A percentile compares a stretch with the other conserved stretches of the same genome.
These are phyloP conservation scores for Tetranychus truncatus DNA, from an alignment of 2,888 invertebrate genomes.

Conservation along the genomic window DNA sequence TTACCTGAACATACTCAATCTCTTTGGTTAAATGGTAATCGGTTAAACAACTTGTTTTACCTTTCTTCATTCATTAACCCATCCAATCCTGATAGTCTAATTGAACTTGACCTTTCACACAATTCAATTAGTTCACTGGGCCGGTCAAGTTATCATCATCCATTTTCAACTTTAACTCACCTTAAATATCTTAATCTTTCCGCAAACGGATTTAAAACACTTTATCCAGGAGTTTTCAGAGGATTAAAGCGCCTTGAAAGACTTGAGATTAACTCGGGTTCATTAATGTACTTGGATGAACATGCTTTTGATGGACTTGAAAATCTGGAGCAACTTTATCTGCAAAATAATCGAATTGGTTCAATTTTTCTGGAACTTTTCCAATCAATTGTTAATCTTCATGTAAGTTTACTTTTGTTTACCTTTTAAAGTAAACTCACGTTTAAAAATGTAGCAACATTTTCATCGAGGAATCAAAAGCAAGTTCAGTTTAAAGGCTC, in stretches of 20 bases:
- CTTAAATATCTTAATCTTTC: conserved; percentile 32
- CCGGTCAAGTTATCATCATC: conserved; percentile 26
- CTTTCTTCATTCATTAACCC: conserved; percentile 28
- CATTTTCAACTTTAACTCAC: conserved; percentile 31
- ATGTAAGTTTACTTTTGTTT: conserved; percentile 17
- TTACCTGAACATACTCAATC: conserved; percentile 29
- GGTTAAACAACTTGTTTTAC: conserved; percentile 29
- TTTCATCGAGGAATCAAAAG: too few species aligned
- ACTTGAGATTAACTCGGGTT: conserved; percentile 32
- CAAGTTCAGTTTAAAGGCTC: too few species aligned
- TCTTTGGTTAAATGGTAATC: conserved; percentile 31
- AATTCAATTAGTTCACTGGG: conserved; percentile 32
- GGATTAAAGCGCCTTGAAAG: conserved; percentile 31
- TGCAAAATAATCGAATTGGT: conserved; percentile 32
- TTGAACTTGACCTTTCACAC: conserved; percentile 33
- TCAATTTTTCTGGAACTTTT: conserved; percentile 34
- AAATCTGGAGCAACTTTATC: conserved; percentile 30
- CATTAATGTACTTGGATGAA: conserved; percentile 32
- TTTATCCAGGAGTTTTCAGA: conserved; percentile 32
- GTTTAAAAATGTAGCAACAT: too few species aligned
- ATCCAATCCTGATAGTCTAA: conserved; percentile 26
- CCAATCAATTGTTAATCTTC: conserved; percentile 30
- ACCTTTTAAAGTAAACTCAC: too few species aligned
- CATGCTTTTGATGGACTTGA: conserved; percentile 33
- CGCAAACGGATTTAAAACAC: conserved; percentile 31